Evolutionary conservation across 1,140 invertebrate genomes (phyloP), one percentile per base, ranked within the genome.

Genomic region (Vollenhovia emeryi): DNA sequence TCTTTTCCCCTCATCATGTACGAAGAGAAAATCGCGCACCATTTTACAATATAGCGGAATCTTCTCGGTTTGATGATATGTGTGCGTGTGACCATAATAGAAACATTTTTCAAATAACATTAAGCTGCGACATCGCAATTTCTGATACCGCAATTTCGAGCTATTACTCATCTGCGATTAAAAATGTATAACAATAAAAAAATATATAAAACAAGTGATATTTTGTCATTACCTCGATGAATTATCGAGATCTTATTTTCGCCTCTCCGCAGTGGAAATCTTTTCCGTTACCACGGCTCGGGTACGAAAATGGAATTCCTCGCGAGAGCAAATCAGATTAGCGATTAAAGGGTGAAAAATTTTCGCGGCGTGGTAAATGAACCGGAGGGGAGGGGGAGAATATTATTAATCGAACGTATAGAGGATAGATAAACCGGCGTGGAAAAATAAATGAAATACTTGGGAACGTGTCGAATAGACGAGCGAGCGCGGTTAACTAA

Each of bases 391-490:
- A n/a, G n/a, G n/a, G n/a, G 18, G 36, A 5, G 36, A 73, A 82
- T 45, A 73, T 82, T 82, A 71, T 71, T 82, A 82, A 71, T 82
- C 33, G 78, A 59, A 36, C 64, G 11, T 9, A n/a, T n/a, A 7
- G 5, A 33, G 3, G 24, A 71, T 82, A 36, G 78, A 71, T 50
- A 59, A 57, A 57, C 64, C 36, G 18, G 5, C n/a, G 62, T 55
- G 36, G 36, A 71, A 82, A 82, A 82, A 82, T 73, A 71, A 71
- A 82, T 57, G 50, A 73, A 82, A 45, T 57, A 71, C 36, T 33
- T 45, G 50, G 13, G 64, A 73, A 69, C 76, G 45, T 82, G 66
- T 57, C 50, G 78, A 57, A 82, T 82, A 73, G 66, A 57, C 24
- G 64, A 69, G 11, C 36, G 18, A 40, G 18, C n/a, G 64, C 40